phyloP scores from a whole-genome alignment of 1,140 invertebrate genomes.

The Rhopalosiphum padi region DNA sequence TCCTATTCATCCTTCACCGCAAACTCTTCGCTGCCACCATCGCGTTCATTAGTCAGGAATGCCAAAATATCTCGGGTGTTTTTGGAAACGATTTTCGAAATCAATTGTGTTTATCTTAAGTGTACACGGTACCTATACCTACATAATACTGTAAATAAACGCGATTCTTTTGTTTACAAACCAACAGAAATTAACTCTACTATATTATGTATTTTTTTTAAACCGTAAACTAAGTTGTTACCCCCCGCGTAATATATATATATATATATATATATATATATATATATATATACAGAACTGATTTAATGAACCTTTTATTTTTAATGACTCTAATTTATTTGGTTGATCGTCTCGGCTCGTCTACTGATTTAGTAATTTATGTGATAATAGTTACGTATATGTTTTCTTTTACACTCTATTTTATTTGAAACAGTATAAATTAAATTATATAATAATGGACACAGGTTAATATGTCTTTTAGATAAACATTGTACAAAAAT shows the following conservation, averaged over 20 bases:
- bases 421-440: not conserved
- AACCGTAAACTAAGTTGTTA: not conserved
- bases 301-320: constrained; percentile 37
- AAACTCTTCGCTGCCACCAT: not conserved
- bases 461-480: not conserved
- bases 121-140: not conserved
- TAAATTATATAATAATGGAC: not conserved
- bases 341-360: not conserved
- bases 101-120: constrained; percentile 18
- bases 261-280: not conserved
- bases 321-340: constrained; percentile 21
- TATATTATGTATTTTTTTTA: not conserved
- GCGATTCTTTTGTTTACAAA: not conserved
- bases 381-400: not conserved
- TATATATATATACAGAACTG: not conserved
- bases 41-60: not conserved
- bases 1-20: not conserved
- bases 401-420: not conserved
- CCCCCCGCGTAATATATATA: not conserved
- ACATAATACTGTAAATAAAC: not conserved
- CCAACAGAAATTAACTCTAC: not conserved
- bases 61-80: not conserved
- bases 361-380: not conserved
- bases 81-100: not conserved
- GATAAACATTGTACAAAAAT: not conserved